A percentile compares a stretch with the other conserved stretches of the same genome.
Evolutionary conservation across 1,140 invertebrate genomes (phyloP).

Genomic region (Drosophila lacertosa): DNA sequence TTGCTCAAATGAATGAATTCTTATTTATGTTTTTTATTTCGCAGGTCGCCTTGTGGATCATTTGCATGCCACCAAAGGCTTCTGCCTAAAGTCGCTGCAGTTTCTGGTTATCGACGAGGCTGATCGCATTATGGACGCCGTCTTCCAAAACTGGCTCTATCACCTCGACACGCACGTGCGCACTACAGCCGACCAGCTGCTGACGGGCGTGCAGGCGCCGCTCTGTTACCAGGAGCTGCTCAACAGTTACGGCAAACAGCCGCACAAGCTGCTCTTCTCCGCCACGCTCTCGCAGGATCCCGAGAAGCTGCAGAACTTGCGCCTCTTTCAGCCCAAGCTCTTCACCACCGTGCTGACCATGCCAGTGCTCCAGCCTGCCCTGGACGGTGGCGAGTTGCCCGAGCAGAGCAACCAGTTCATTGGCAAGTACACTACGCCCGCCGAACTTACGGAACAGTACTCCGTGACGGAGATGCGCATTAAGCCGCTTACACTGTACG

Average conservation of each 20-base stretch:
- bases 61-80: constrained; percentile 93
- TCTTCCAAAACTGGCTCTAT: constrained; percentile 95
- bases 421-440: constrained; percentile 93
- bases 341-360: constrained; percentile 89
- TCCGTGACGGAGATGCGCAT: constrained; percentile 88
- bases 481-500: constrained; percentile 93
- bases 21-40: too few relatives aligned
- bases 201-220: constrained; percentile 66
- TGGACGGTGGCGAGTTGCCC: constrained; percentile 39
- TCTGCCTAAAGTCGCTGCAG: constrained; percentile 90
- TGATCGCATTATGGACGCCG: constrained; percentile 95
- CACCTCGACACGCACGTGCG: constrained; percentile 88
- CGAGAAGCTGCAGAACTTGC: constrained; percentile 94
- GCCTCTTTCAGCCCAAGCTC: constrained; percentile 95
- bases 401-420: constrained; percentile 85
- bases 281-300: constrained; percentile 98
- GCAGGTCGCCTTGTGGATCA: constrained; percentile 95
- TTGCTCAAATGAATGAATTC: neutral
- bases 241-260: constrained; percentile 71
- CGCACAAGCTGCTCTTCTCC: constrained; percentile 97
- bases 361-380: constrained; percentile 51
- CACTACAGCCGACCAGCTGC: constrained; percentile 61
- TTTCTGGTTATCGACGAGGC: constrained; percentile 98
- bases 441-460: constrained; percentile 91
- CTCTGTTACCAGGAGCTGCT: constrained; percentile 71